These are phyloP conservation scores for Sphyrna mokarran DNA, from an alignment of 2,113 vertebrate species.

Conservation along the genomic window DNA sequence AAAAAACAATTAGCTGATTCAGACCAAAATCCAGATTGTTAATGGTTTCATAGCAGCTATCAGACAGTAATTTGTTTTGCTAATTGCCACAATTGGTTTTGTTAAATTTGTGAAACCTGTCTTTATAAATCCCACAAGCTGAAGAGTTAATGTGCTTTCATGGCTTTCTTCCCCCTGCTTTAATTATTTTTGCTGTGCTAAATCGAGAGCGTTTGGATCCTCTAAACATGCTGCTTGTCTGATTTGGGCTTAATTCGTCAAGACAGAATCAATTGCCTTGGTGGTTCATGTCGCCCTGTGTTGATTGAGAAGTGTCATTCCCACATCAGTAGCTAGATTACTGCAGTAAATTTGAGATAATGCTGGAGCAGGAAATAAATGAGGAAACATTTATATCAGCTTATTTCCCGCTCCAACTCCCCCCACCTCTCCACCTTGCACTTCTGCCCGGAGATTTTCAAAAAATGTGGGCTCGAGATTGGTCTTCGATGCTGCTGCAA, in stretches of 20 bases:
- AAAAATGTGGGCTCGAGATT: not conserved
- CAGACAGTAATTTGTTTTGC: conserved; percentile 36
- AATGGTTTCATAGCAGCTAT: conserved; percentile 34
- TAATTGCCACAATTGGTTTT: conserved; percentile 36
- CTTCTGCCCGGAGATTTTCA: not conserved
- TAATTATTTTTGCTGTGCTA: conserved; percentile 35
- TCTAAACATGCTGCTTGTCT: not conserved
- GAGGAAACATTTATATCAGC: not conserved
- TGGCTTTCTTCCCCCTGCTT: conserved; percentile 18
- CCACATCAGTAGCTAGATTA: not conserved
- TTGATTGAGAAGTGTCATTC: not conserved
- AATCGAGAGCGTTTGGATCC: conserved; percentile 12
- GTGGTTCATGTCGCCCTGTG: not conserved
- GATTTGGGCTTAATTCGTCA: conserved; percentile 17
- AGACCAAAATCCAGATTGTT: conserved; percentile 37
- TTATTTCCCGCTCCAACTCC: not conserved
- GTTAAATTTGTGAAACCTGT: conserved; percentile 37
- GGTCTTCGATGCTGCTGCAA: not conserved
- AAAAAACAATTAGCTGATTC: conserved; percentile 38
- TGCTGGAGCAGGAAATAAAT: not conserved
- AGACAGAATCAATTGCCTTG: not conserved
- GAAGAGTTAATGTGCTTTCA: conserved; percentile 33
- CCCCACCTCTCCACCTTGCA: not conserved
- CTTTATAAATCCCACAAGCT: conserved; percentile 29
- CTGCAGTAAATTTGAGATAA: not conserved